A percentile compares a stretch with the other conserved stretches of the same genome.
phyloP scores from a whole-genome alignment of 2,113 vertebrate genomes.

The Setophaga coronata region DNA sequence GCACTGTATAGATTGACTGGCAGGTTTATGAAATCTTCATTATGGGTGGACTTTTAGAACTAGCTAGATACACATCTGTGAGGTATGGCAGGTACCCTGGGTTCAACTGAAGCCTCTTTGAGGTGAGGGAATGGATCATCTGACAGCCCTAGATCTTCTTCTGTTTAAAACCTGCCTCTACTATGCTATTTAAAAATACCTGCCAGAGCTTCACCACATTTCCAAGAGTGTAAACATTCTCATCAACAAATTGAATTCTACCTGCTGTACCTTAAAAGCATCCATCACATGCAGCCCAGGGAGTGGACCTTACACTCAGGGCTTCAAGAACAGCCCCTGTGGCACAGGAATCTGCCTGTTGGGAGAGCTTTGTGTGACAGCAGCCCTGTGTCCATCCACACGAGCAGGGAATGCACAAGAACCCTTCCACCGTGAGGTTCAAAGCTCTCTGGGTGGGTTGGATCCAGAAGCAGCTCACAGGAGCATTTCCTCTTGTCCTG shows the following conservation, averaged over 20 bases:
- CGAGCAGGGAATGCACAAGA: not conserved
- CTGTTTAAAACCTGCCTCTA: not conserved
- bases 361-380: not conserved
- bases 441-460: not conserved
- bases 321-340: not conserved
- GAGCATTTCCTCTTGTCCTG: not conserved
- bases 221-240: not conserved
- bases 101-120: not conserved
- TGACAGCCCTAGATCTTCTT: not conserved
- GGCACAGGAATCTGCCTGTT: not conserved
- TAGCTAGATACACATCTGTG: not conserved
- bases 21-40: not conserved
- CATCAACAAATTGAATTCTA: not conserved
- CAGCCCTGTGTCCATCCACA: not conserved
- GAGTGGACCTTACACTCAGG: not conserved
- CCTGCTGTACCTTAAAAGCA: not conserved
- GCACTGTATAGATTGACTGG: not conserved
- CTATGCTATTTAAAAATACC: not conserved
- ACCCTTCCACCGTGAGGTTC: not conserved
- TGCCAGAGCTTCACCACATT: not conserved
- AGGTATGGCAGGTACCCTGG: not conserved
- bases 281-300: not conserved
- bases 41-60: not conserved
- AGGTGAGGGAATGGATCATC: not conserved
- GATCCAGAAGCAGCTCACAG: not conserved